A percentile compares a stretch with the other conserved stretches of the same genome.
Conservation (phyloP, 2,113 vertebrate genomes). For the Polyodon spathula region DNA sequence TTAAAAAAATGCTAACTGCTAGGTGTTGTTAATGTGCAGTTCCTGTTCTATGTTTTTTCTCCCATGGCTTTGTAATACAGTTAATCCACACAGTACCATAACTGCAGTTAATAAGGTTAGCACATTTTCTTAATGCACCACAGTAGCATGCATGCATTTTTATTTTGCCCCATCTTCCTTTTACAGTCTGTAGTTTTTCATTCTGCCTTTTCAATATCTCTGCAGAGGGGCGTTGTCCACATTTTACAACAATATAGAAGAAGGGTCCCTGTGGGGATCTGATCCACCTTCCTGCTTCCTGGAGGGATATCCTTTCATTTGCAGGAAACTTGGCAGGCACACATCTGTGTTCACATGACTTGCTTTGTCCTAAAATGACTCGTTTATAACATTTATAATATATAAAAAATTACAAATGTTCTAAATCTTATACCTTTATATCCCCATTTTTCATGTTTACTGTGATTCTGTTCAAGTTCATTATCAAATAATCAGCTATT, state of each 20-base stretch:
- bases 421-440: no score
- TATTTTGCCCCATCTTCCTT: conserved; percentile 69
- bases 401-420: no score
- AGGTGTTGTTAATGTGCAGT: no score
- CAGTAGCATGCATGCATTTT: conserved; percentile 43
- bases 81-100: no score
- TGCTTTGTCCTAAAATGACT: neutral
- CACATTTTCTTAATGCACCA: neutral
- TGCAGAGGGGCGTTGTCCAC: conserved; percentile 47
- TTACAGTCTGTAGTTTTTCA: conserved; percentile 29
- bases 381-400: no score
- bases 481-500: no score
- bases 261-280: conserved; percentile 50
- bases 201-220: conserved; percentile 65
- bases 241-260: conserved; percentile 51
- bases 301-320: conserved; percentile 72
- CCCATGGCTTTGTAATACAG: no score
- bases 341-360: conserved; percentile 15
- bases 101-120: no score
- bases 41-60: no score
- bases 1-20: neutral
- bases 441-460: no score
- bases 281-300: conserved; percentile 77
- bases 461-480: no score
- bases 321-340: conserved; percentile 26